Percentiles rank a stretch among this genome's conserved stretches.
Evolutionary conservation across 2,888 invertebrate genomes (phyloP).

Genomic region (Athalia cordata): DNA sequence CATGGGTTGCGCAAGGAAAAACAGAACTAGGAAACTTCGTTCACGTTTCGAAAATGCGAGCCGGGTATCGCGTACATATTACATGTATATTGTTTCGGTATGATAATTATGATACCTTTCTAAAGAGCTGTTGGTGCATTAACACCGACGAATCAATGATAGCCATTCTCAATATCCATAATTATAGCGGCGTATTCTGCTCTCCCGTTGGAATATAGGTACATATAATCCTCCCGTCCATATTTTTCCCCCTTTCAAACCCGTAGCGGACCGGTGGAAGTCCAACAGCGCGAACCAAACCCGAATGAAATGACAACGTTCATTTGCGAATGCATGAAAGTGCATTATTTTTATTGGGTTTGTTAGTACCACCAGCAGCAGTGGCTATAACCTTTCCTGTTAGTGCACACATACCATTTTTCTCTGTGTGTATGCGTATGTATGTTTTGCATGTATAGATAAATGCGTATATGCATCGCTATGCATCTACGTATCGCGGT

Average conservation of each 20-base stretch:
- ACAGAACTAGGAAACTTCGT: no score
- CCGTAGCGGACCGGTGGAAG: neutral
- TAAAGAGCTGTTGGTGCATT: conserved; percentile 55
- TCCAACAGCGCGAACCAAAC: conserved; percentile 4
- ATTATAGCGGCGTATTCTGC: conserved; percentile 57
- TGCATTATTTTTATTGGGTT: conserved; percentile 68
- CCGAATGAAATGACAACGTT: conserved; percentile 68
- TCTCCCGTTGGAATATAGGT: neutral
- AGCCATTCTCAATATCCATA: conserved; percentile 69
- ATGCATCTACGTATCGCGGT: no score
- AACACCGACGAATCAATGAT: conserved; percentile 65
- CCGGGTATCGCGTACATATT: no score
- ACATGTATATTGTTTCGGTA: no score
- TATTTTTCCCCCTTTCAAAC: neutral
- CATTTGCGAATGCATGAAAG: conserved; percentile 67
- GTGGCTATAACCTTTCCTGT: neutral
- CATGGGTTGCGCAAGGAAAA: no score
- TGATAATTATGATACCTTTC: no score
- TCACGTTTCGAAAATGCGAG: no score
- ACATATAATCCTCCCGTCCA: neutral
- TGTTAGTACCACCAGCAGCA: conserved; percentile 52
- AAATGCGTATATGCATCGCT: no score
- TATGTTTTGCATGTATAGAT: no score
- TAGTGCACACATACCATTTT: no score
- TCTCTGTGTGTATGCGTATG: no score